Conservation (phyloP, 2,113 vertebrate genomes). For the Piaya cayana region DNA sequence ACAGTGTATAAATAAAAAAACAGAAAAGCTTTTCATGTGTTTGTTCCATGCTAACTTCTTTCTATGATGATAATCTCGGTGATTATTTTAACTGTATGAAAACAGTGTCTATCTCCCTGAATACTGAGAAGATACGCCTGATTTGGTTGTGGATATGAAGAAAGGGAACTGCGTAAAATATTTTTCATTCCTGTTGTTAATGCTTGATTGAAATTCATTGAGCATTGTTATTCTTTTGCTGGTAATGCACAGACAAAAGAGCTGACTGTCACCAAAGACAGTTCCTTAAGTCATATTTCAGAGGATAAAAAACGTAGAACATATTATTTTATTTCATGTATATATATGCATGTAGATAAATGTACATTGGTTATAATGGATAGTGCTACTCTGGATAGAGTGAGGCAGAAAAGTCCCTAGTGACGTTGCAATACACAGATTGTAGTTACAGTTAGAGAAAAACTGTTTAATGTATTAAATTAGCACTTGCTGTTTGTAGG, state of each 20-base stretch:
- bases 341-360: background rate
- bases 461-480: background rate
- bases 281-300: conserved; percentile 12
- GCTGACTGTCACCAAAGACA: background rate
- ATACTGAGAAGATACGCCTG: background rate
- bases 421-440: background rate
- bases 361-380: background rate
- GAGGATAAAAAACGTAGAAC: background rate
- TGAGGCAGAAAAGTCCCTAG: background rate
- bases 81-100: conserved; percentile 26
- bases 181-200: conserved; percentile 33
- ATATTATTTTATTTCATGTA: background rate
- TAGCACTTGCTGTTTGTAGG: background rate
- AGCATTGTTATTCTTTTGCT: background rate
- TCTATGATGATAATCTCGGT: background rate
- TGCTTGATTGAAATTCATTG: conserved; percentile 30
- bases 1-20: background rate
- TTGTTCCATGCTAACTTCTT: background rate
- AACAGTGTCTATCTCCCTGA: background rate
- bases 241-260: background rate
- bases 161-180: background rate
- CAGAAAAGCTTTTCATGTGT: background rate
- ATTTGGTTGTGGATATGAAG: background rate
- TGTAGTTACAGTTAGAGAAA: background rate
- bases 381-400: background rate